Conservation (phyloP, 2,113 vertebrate genomes). For the Oreochromis tanganicae region DNA sequence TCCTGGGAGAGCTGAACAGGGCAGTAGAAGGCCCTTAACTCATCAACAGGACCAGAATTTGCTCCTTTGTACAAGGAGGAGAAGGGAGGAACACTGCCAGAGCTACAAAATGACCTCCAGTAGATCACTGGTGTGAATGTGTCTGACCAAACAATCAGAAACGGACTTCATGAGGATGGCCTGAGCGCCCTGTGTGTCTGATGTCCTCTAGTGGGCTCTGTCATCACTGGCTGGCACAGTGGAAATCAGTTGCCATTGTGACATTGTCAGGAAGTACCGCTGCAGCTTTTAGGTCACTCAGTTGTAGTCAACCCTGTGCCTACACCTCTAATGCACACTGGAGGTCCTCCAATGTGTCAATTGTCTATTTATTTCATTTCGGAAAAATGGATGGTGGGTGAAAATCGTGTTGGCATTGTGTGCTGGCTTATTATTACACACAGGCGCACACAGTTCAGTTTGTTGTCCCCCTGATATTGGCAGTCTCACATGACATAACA, state of each 20-base stretch:
- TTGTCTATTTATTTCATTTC: neutral
- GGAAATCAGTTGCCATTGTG: neutral
- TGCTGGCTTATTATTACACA: neutral
- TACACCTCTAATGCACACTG: accelerated
- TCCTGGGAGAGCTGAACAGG: neutral
- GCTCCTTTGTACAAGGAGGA: neutral
- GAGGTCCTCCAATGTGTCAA: neutral
- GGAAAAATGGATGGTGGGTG: neutral
- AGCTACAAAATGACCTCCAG: neutral
- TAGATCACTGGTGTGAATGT: neutral
- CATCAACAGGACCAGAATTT: neutral
- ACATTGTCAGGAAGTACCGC: accelerated
- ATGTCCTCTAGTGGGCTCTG: neutral
- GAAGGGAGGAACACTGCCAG: neutral
- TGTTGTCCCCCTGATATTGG: neutral
- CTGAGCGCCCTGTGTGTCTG: neutral
- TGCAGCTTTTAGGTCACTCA: neutral
- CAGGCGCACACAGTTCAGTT: neutral
- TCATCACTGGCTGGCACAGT: neutral
- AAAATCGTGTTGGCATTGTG: neutral
- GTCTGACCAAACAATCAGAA: neutral
- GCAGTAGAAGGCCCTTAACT: neutral
- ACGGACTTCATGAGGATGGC: neutral
- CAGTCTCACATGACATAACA: neutral
- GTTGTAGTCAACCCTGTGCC: accelerated